Evolutionary conservation across 1,140 invertebrate species (phyloP), one percentile per base, ranked within the genome.

Genomic region (Drosophila obscura): DNA sequence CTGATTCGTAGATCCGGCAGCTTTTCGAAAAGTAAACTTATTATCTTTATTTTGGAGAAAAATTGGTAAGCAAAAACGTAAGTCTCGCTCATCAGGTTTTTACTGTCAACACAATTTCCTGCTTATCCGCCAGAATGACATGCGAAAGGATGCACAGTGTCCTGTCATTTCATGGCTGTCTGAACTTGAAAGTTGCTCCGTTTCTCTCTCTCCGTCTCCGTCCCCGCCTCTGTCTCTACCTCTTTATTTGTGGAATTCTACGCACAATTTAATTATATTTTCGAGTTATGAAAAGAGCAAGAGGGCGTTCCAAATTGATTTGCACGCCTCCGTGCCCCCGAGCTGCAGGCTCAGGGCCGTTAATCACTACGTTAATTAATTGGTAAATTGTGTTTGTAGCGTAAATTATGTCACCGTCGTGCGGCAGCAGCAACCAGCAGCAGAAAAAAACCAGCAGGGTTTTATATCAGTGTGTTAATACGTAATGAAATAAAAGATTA

Each of bases 281-380:
- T 81, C 62, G 62, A 57, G 46, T 52, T 72, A 49, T 77, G 77
- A 77, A 83, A 73, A 52, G 78, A 63, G 61, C 82, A 71, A 61
- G 45, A 72, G 61, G 65, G 74, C 77, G 74, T 87, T 73, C 74
- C 77, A 81, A 81, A 87, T 87, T 85, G 78, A 87, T 81, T 78
- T 78, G 56, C 58, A 77, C 69, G 65, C 77, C 49, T 64, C 53
- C 53, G 55, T 60, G 57, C 31, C 63, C 24, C 3, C 45, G 49
- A 48, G 52, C 67, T 22, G 8, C 19, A 53, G 67, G 67, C 67
- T 71, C 65, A 58, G 35, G 11, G 41, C 53, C 44, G 65, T 80
- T 87, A 81, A 84, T 85, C 65, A 87, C 66, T 64, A 24, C 59
- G 55, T 77, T 82, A 87, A 87, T 87, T 85, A 85, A 79, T 83